Conservation (phyloP, 2,113 vertebrate genomes). For the Delphinapterus leucas region DNA sequence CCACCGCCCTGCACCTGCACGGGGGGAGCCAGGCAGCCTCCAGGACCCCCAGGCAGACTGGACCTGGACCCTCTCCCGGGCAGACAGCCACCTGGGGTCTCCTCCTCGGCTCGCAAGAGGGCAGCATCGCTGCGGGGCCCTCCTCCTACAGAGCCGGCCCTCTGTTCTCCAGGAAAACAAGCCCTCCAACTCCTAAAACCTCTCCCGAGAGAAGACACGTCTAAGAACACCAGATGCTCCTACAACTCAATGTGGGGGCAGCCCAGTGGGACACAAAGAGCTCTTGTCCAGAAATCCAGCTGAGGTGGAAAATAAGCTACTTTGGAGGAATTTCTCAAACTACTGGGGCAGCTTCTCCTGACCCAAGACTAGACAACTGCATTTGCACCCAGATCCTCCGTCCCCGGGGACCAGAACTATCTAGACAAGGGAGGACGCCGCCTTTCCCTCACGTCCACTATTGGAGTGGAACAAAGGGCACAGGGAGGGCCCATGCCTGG, state of each 20-base stretch:
- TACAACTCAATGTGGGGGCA: background rate
- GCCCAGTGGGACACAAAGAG: background rate
- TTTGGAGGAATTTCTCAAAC: background rate
- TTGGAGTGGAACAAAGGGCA: background rate
- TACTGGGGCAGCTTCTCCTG: background rate
- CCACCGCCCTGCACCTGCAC: background rate
- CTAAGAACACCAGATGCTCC: fast-evolving
- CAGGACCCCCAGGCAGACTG: background rate
- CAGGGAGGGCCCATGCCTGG: background rate
- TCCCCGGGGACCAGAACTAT: background rate
- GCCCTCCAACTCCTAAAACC: background rate
- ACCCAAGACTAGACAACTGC: background rate
- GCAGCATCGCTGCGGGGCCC: background rate
- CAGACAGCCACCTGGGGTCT: background rate
- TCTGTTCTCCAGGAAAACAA: background rate
- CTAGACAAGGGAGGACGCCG: background rate
- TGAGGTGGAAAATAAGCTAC: background rate
- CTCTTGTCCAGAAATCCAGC: too few species aligned
- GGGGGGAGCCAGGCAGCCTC: background rate
- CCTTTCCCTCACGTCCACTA: background rate
- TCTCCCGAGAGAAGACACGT: too few species aligned
- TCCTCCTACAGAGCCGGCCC: background rate
- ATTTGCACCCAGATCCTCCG: background rate
- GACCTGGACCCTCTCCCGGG: background rate
- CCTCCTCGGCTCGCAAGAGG: background rate